phyloP scores from a whole-genome alignment of 2,888 invertebrate species.

The Bruchidius siliquastri region DNA sequence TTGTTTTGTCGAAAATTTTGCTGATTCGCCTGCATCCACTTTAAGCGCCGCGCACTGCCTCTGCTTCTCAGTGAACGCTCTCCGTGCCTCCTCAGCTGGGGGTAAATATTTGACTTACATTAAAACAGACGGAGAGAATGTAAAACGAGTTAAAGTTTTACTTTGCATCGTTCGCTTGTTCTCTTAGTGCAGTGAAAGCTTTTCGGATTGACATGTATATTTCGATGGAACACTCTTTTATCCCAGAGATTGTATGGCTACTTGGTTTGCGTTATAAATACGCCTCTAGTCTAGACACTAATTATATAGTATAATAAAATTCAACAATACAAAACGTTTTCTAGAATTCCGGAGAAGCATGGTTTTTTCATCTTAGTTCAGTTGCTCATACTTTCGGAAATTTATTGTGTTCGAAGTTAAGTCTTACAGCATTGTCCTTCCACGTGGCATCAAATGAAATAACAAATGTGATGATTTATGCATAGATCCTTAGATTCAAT shows the following conservation, averaged over 20 bases:
- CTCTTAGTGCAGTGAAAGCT: not conserved
- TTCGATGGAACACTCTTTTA: not conserved
- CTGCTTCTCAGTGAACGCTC: not conserved
- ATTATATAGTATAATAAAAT: no score
- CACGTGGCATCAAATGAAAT: no score
- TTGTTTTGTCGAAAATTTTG: not conserved
- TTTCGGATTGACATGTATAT: not conserved
- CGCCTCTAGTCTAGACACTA: not conserved
- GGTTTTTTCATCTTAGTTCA: no score
- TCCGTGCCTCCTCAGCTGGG: not conserved
- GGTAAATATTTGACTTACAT: not conserved
- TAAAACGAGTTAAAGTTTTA: not conserved
- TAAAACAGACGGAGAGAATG: not conserved
- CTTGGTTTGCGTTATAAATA: not conserved
- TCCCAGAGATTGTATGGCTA: not conserved
- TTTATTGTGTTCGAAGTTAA: no score
- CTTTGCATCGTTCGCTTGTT: not conserved
- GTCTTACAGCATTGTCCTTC: no score
- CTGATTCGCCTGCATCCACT: not conserved
- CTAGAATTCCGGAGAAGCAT: no score
- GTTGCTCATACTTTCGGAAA: no score
- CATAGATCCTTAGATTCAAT: no score
- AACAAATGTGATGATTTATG: no score
- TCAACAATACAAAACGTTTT: no score
- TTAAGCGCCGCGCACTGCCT: not conserved